phyloP scores from a whole-genome alignment of 2,113 vertebrate species.

The Albula glossodonta region DNA sequence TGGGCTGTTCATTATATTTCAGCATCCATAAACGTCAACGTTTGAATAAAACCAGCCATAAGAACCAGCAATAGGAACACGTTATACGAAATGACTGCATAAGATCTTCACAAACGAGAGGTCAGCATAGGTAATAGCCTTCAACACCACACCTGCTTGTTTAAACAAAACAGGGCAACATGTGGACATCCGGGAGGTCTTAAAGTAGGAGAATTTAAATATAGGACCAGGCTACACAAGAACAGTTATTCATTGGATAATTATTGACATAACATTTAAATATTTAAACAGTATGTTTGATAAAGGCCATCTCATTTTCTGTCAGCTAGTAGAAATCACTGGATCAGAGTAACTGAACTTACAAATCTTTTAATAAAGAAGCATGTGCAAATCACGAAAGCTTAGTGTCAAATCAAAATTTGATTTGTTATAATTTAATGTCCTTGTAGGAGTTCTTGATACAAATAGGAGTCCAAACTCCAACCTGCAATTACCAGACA shows the following conservation, averaged over 20 bases:
- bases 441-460: too few relatives aligned
- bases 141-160: neutral
- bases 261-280: neutral
- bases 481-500: neutral
- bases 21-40: neutral
- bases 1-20: neutral
- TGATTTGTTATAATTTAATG: too few relatives aligned
- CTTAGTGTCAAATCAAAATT: too few relatives aligned
- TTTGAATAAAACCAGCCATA: neutral
- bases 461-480: neutral
- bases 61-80: neutral
- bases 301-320: neutral
- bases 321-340: neutral
- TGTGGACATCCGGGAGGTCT: neutral
- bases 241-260: neutral
- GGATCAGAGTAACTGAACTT: neutral
- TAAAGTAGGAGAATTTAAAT: neutral
- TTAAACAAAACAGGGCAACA: neutral
- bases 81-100: neutral
- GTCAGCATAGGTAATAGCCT: neutral
- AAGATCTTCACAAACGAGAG: neutral
- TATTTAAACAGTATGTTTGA: neutral
- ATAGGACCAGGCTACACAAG: neutral
- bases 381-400: too few relatives aligned
- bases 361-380: too few relatives aligned